These are phyloP conservation scores for Marasmarcha lunaedactyla DNA, from an alignment of 2,888 invertebrate species.

Conservation along the genomic window DNA sequence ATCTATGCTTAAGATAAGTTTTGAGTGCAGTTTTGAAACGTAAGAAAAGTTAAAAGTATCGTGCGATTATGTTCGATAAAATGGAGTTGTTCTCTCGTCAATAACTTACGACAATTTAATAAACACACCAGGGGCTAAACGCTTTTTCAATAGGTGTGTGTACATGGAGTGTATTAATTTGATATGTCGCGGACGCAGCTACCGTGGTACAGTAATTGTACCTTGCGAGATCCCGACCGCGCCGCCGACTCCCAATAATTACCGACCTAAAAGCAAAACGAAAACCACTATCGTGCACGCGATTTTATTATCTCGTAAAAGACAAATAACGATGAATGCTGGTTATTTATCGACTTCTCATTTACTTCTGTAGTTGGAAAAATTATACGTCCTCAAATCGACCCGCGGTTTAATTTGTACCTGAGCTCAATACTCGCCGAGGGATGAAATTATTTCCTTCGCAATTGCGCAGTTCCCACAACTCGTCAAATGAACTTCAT, in stretches of 20 bases:
- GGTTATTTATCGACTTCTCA: not conserved
- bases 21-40: not conserved
- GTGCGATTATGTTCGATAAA: not conserved
- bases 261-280: not conserved
- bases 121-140: conserved; percentile 60
- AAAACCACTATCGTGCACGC: not conserved
- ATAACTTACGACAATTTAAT: conserved; percentile 62
- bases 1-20: not conserved
- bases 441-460: conserved; percentile 55
- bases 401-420: not conserved
- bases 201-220: conserved; percentile 38
- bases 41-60: not conserved
- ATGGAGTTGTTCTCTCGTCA: conserved; percentile 23
- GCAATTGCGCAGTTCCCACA: conserved; percentile 29
- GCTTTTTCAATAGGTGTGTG: conserved; percentile 54
- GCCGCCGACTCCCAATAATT: conserved; percentile 5
- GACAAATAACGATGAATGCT: conserved; percentile 11
- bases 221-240: not conserved
- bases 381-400: not conserved
- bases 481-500: conserved; percentile 20
- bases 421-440: conserved; percentile 16
- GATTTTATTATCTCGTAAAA: conserved; percentile 11
- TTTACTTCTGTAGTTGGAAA: conserved; percentile 1
- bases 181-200: conserved; percentile 34
- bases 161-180: conserved; percentile 52